Percentiles rank a stretch among this genome's conserved stretches.
Conservation (phyloP, 1,140 invertebrate species). For the Saccostrea echinata region DNA sequence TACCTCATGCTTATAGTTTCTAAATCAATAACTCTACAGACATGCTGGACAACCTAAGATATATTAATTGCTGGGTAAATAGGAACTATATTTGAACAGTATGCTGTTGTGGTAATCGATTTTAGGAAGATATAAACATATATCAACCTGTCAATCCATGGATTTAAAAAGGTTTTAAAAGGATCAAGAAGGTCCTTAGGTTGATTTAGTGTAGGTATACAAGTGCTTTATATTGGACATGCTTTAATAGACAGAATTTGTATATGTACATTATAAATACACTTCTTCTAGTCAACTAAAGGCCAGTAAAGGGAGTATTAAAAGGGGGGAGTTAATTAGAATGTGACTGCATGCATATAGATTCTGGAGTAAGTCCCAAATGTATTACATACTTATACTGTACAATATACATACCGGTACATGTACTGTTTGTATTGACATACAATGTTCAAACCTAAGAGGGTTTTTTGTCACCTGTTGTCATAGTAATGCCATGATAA, state of each 20-base stretch:
- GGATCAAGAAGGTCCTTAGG: neutral
- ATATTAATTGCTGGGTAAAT: slow-evolving; percentile 23
- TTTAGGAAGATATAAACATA: slow-evolving; percentile 5
- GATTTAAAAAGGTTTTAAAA: neutral
- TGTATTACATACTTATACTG: too few species aligned
- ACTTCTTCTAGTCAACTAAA: too few species aligned
- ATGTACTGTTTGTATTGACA: too few species aligned
- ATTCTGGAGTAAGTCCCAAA: too few species aligned
- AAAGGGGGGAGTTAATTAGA: too few species aligned
- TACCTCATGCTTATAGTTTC: neutral
- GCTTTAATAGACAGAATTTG: neutral
- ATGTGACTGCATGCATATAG: too few species aligned
- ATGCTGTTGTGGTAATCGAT: slow-evolving; percentile 8
- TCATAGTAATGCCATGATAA: slow-evolving; percentile 4
- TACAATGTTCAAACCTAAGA: too few species aligned
- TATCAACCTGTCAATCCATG: neutral
- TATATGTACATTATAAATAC: too few species aligned
- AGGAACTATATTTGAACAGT: neutral
- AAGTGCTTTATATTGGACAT: neutral
- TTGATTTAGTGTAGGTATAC: slow-evolving; percentile 19
- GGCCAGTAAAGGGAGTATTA: too few species aligned
- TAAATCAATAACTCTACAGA: slow-evolving; percentile 26
- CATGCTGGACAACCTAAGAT: slow-evolving; percentile 18
- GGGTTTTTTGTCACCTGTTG: neutral
- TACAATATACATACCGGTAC: too few species aligned